Percentiles rank a stretch among this genome's conserved stretches.
Conservation (phyloP, 2,797 vertebrate genomes). For the Ammospiza maritima region DNA sequence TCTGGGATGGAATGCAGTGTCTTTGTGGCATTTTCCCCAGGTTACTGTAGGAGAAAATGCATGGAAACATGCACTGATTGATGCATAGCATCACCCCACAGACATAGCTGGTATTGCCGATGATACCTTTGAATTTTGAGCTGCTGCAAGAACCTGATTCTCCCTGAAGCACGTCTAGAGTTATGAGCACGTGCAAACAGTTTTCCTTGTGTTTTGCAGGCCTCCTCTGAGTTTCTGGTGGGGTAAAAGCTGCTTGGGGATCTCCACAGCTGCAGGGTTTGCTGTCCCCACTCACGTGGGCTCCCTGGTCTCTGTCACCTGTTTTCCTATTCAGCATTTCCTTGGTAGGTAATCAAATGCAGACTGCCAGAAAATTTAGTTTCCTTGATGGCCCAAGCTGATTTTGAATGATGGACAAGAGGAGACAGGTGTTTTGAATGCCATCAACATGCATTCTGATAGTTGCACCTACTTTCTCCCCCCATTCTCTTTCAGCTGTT, state of each 20-base stretch:
- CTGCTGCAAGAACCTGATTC: neutral
- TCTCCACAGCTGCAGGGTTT: neutral
- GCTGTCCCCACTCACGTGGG: fast-evolving
- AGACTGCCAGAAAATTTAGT: neutral
- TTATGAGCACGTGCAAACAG: fast-evolving
- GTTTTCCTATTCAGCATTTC: neutral
- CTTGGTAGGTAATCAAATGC: neutral
- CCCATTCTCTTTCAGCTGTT: neutral
- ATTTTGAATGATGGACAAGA: neutral
- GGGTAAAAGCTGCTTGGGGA: neutral
- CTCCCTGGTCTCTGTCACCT: neutral
- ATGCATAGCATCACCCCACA: neutral
- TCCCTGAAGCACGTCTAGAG: neutral
- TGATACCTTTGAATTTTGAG: neutral
- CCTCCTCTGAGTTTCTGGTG: neutral
- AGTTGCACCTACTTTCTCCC: neutral
- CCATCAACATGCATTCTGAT: neutral
- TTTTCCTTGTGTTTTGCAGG: neutral
- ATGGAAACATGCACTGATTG: neutral
- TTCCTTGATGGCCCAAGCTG: neutral
- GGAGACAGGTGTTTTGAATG: neutral
- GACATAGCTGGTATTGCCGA: neutral
- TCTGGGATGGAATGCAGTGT: neutral
- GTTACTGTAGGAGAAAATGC: neutral
- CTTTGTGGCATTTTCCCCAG: neutral